A percentile compares a stretch with the other conserved stretches of the same genome.
phyloP scores from a whole-genome alignment of 2,113 vertebrate species.

The Spea multiplicata region DNA sequence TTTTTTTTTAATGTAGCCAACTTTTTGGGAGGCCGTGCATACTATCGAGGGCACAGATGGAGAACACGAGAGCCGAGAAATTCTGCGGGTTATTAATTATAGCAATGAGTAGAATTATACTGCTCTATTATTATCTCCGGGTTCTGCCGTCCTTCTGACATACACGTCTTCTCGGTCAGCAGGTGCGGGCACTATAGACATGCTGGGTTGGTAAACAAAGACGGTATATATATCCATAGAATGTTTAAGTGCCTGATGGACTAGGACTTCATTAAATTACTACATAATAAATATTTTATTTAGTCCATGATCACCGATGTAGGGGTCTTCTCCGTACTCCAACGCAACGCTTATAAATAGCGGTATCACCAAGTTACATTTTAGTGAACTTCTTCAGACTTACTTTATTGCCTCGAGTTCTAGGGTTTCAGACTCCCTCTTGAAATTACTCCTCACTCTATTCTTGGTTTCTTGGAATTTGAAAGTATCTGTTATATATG shows the following conservation, averaged over 20 bases:
- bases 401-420: slow-evolving; percentile 9
- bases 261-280: no score
- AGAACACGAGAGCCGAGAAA: background rate
- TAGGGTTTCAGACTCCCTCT: slow-evolving; percentile 8
- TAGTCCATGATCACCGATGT: background rate
- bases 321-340: background rate
- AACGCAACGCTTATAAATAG: background rate
- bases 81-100: background rate
- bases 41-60: background rate
- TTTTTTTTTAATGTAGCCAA: no score
- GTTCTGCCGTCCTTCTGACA: background rate
- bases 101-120: background rate
- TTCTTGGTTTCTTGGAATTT: slow-evolving; percentile 19
- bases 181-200: background rate
- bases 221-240: background rate
- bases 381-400: background rate
- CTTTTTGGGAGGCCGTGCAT: background rate
- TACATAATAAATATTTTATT: no score
- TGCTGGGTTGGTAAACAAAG: background rate
- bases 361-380: background rate
- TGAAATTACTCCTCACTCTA: slow-evolving; percentile 14
- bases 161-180: background rate
- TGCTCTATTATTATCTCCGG: background rate
- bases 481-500: background rate
- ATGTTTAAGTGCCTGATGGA: no score